A percentile compares a stretch with the other conserved stretches of the same genome.
phyloP scores from a whole-genome alignment of 2,888 invertebrate genomes.

The Rapana venosa region DNA sequence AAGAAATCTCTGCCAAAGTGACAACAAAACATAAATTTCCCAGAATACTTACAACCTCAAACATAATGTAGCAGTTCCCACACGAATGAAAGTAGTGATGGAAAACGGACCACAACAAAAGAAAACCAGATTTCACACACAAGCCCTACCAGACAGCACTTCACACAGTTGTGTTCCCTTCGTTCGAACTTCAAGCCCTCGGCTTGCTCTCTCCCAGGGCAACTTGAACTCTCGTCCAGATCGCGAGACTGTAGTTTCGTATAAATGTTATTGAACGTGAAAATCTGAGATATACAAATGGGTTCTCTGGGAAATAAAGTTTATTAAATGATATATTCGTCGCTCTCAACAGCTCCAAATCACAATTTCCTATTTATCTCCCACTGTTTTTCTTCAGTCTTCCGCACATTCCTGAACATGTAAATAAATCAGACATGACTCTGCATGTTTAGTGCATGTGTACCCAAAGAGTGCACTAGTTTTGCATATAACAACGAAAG shows the following conservation, averaged over 20 bases:
- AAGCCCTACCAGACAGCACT: not conserved
- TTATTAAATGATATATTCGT: too few species aligned
- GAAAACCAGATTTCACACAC: not conserved
- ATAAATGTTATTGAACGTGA: not conserved
- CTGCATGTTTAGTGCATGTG: not conserved
- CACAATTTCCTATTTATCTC: too few species aligned
- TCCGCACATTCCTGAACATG: too few species aligned
- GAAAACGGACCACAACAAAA: not conserved
- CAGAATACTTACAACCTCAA: not conserved
- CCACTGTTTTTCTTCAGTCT: too few species aligned
- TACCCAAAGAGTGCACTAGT: not conserved
- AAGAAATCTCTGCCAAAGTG: too few species aligned
- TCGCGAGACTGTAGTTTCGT: conserved; percentile 19
- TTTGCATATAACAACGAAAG: conserved; percentile 2
- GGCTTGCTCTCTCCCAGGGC: conserved; percentile 37
- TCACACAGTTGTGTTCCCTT: not conserved
- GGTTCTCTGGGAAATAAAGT: too few species aligned
- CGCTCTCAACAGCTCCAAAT: too few species aligned
- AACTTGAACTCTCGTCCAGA: conserved; percentile 32
- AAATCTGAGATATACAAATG: too few species aligned
- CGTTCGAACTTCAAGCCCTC: not conserved
- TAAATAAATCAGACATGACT: too few species aligned
- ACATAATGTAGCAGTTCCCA: not conserved
- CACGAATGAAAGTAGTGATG: too few species aligned
- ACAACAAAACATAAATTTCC: not conserved